These are phyloP conservation scores for Dendrophyllia cribrosa DNA, from an alignment of 64 coral and sea anemone genomes.

Conservation along the genomic window DNA sequence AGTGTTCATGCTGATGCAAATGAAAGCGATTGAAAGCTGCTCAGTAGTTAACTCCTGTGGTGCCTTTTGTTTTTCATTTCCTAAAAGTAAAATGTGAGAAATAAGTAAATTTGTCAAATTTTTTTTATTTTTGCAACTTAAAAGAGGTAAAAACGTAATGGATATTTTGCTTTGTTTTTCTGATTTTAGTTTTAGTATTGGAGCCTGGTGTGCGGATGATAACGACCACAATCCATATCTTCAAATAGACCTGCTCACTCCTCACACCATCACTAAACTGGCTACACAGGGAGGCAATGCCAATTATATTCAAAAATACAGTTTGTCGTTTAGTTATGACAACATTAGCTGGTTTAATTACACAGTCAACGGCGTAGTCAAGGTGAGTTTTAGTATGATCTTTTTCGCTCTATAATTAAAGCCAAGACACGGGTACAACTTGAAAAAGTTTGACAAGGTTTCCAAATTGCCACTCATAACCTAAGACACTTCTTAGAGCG, in stretches of 20 bases:
- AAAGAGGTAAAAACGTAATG: too few relatives aligned
- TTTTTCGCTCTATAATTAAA: neutral
- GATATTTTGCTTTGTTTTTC: neutral
- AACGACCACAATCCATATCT: slow-evolving; percentile 61
- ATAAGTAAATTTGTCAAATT: too few relatives aligned
- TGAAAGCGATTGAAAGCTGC: too few relatives aligned
- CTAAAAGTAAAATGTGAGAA: too few relatives aligned
- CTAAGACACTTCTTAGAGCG: too few relatives aligned
- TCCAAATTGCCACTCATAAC: too few relatives aligned
- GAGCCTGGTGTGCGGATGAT: slow-evolving; percentile 71
- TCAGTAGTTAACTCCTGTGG: too few relatives aligned
- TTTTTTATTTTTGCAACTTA: too few relatives aligned
- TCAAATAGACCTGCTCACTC: slow-evolving; percentile 77
- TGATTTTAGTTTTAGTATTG: neutral
- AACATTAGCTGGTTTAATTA: slow-evolving; percentile 56
- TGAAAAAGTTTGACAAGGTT: too few relatives aligned
- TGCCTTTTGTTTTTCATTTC: too few relatives aligned
- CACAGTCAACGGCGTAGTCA: slow-evolving; percentile 31
- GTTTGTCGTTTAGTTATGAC: slow-evolving; percentile 65
- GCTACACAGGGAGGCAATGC: slow-evolving; percentile 40
- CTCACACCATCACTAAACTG: slow-evolving; percentile 73
- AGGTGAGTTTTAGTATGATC: slow-evolving; percentile 20
- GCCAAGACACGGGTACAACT: too few relatives aligned
- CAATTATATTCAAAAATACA: slow-evolving; percentile 24
- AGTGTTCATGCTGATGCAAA: too few relatives aligned